phyloP scores from a whole-genome alignment of 1,140 invertebrate genomes.

The Bombus balteatus region DNA sequence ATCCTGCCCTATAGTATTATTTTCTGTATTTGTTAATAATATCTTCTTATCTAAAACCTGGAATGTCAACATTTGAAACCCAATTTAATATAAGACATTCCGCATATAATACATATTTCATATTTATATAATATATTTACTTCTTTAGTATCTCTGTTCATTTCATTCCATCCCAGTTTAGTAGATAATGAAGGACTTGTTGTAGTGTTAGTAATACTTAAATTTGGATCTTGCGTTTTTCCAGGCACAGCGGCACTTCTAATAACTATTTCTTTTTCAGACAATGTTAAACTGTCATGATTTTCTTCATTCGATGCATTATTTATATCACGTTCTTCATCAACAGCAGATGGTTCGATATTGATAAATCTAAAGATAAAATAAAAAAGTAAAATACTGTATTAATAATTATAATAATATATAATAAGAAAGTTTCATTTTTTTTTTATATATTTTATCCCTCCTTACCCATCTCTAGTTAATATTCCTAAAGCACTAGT shows the following conservation, averaged over 20 bases:
- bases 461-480: constrained; percentile 86
- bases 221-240: constrained; percentile 69
- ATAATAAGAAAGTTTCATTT: constrained; percentile 12
- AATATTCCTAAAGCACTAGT: constrained; percentile 86
- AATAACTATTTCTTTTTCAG: constrained; percentile 68
- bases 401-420: not conserved
- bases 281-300: constrained; percentile 72
- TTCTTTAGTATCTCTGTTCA: constrained; percentile 53
- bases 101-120: constrained; percentile 1
- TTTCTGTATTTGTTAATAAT: constrained; percentile 44
- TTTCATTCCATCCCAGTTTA: constrained; percentile 72
- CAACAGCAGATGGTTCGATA: constrained; percentile 87
- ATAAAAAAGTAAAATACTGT: not conserved
- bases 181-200: constrained; percentile 74
- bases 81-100: constrained; percentile 13
- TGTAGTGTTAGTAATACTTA: constrained; percentile 73
- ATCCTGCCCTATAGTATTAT: constrained; percentile 66
- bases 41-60: constrained; percentile 48
- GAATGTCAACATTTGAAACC: constrained; percentile 36
- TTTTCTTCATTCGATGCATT: constrained; percentile 76
- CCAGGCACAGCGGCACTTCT: constrained; percentile 58
- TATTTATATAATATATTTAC: constrained; percentile 32
- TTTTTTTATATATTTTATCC: not conserved
- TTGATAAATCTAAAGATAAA: constrained; percentile 84
- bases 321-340: constrained; percentile 78